Evolutionary conservation across 2,113 vertebrate species (phyloP).

Genomic region (Pseudorectes ferrugineus): DNA sequence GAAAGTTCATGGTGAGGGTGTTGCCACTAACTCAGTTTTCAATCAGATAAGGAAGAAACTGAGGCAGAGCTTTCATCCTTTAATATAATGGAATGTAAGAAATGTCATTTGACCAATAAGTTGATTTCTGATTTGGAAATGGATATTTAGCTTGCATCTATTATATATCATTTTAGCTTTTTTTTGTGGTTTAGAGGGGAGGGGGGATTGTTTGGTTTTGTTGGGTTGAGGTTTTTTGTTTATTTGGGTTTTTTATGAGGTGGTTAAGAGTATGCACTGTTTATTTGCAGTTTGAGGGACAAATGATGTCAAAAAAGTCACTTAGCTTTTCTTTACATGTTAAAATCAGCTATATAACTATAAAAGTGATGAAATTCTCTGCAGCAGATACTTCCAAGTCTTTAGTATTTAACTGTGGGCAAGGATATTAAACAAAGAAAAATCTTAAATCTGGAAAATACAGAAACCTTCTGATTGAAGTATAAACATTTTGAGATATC

Average conservation of each 20-base stretch:
- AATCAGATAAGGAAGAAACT: not conserved
- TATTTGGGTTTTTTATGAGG: not conserved
- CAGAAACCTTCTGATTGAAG: not conserved
- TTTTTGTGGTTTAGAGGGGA: not conserved
- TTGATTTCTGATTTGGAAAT: not conserved
- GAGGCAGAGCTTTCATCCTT: not conserved
- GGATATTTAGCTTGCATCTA: not conserved
- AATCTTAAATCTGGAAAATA: not conserved
- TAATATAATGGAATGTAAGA: not conserved
- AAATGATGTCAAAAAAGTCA: not conserved
- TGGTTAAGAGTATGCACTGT: not conserved
- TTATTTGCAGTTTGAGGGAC: conserved; percentile 4
- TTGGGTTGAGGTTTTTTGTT: not conserved
- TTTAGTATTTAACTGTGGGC: not conserved
- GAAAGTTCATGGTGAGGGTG: not conserved
- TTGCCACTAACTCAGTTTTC: not conserved
- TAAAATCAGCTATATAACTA: not conserved
- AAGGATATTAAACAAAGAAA: not conserved
- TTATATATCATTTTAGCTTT: not conserved
- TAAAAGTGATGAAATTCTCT: not conserved
- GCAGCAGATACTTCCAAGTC: not conserved
- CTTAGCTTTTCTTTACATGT: not conserved
- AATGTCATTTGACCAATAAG: not conserved
- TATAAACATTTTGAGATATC: not conserved
- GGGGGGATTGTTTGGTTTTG: rapidly evolving